A percentile compares a stretch with the other conserved stretches of the same genome.
phyloP scores from a whole-genome alignment of 2,888 invertebrate species.

The Timema podura region DNA sequence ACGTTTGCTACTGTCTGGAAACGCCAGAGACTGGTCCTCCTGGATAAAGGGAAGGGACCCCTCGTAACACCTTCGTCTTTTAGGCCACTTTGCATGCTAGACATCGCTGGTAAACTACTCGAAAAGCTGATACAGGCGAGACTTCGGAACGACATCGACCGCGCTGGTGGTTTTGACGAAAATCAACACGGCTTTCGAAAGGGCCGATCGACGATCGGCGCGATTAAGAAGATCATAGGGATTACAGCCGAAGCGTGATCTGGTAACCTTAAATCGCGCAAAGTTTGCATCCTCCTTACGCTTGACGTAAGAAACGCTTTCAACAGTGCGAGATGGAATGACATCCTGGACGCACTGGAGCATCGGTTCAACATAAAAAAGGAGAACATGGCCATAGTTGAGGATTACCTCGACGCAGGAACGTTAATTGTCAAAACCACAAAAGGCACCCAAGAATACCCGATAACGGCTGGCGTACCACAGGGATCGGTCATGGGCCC shows the following conservation, averaged over 20 bases:
- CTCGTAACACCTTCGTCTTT: not conserved
- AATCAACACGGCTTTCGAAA: no score
- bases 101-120: not conserved
- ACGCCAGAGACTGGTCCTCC: conserved; percentile 3
- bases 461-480: not conserved
- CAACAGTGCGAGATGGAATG: not conserved
- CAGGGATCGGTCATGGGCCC: not conserved
- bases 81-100: not conserved
- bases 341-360: conserved; percentile 4
- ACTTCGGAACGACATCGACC: not conserved
- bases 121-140: conserved; percentile 2
- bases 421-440: conserved; percentile 7
- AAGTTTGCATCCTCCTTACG: not conserved
- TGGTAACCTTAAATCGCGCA: conserved; percentile 1
- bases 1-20: conserved; percentile 5
- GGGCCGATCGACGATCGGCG: conserved; percentile 4
- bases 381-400: not conserved
- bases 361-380: no score
- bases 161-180: not conserved
- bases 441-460: not conserved
- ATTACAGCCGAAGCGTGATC: no score
- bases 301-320: conserved; percentile 2
- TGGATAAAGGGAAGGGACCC: not conserved
- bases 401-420: not conserved
- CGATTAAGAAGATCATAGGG: not conserved